A percentile compares a stretch with the other conserved stretches of the same genome.
These are phyloP conservation scores for Telenomus remus DNA, from an alignment of 1,140 invertebrate species.

Conservation along the genomic window DNA sequence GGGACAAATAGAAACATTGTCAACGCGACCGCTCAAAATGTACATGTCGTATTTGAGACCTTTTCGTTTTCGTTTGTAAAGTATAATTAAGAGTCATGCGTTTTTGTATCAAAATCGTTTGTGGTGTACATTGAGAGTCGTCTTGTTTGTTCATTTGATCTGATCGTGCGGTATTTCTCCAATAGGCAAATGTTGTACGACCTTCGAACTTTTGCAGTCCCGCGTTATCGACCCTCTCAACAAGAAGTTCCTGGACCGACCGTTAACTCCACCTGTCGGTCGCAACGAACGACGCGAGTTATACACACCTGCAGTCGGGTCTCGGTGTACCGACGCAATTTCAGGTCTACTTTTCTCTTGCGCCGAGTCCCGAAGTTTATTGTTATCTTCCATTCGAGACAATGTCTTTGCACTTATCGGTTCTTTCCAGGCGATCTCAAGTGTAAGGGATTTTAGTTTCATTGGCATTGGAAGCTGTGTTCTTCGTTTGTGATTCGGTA, in stretches of 20 bases:
- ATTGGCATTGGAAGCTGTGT: conserved; percentile 17
- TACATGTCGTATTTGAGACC: conserved; percentile 28
- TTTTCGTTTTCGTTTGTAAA: conserved; percentile 13
- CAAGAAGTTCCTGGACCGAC: conserved; percentile 19
- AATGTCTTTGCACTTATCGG: no score
- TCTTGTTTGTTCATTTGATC: no score
- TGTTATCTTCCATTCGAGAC: no score
- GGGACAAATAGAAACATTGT: conserved; percentile 17
- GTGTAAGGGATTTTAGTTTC: not conserved
- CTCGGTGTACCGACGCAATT: conserved; percentile 3
- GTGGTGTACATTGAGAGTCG: conserved; percentile 42
- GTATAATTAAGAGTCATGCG: conserved; percentile 8
- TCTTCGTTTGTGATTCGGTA: conserved; percentile 11
- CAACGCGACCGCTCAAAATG: conserved; percentile 48
- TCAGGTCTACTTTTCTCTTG: not conserved
- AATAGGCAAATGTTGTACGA: conserved; percentile 1
- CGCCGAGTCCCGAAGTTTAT: no score
- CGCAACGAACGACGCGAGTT: not conserved
- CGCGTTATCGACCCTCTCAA: conserved; percentile 17
- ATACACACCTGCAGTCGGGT: no score
- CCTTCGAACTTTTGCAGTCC: conserved; percentile 18
- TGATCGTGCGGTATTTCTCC: conserved; percentile 14
- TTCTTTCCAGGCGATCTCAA: no score
- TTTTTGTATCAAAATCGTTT: conserved; percentile 24
- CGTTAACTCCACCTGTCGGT: conserved; percentile 5